phyloP scores from a whole-genome alignment of 2,888 invertebrate species.

The Papilio gigon region DNA sequence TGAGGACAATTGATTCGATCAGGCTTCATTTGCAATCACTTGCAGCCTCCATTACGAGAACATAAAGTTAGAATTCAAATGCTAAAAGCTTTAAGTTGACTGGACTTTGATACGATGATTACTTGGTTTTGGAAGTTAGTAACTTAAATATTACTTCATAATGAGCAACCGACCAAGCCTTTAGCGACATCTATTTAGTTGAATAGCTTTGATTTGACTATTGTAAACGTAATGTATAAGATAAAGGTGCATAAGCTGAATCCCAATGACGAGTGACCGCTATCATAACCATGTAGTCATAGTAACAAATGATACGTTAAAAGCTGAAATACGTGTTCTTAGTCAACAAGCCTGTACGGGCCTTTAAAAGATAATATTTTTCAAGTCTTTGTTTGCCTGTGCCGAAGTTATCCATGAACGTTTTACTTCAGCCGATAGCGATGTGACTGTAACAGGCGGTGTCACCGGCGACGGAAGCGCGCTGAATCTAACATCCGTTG shows the following conservation, averaged over 20 bases:
- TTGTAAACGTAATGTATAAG: too few species aligned
- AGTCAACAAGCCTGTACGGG: too few species aligned
- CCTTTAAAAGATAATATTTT: neutral
- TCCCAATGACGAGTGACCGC: too few species aligned
- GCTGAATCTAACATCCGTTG: conserved; percentile 26
- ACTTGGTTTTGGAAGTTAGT: neutral
- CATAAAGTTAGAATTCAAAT: conserved; percentile 14
- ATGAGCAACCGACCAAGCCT: too few species aligned
- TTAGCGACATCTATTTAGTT: too few species aligned
- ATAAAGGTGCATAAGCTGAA: too few species aligned
- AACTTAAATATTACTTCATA: neutral
- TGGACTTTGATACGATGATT: neutral
- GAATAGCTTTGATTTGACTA: too few species aligned
- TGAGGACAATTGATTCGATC: conserved; percentile 30
- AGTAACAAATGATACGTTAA: too few species aligned
- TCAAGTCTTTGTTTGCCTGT: neutral
- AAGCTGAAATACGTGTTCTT: too few species aligned
- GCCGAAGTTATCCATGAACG: neutral
- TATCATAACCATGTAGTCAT: too few species aligned
- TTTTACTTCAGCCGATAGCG: neutral
- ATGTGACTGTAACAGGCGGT: neutral
- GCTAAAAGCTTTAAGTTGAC: conserved; percentile 5
- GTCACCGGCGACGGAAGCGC: conserved; percentile 31
- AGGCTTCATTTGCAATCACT: conserved; percentile 30
- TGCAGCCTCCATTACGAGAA: conserved; percentile 18